Evolutionary conservation across 2,797 vertebrate genomes (phyloP).

Genomic region (Chromobotia macracanthus): DNA sequence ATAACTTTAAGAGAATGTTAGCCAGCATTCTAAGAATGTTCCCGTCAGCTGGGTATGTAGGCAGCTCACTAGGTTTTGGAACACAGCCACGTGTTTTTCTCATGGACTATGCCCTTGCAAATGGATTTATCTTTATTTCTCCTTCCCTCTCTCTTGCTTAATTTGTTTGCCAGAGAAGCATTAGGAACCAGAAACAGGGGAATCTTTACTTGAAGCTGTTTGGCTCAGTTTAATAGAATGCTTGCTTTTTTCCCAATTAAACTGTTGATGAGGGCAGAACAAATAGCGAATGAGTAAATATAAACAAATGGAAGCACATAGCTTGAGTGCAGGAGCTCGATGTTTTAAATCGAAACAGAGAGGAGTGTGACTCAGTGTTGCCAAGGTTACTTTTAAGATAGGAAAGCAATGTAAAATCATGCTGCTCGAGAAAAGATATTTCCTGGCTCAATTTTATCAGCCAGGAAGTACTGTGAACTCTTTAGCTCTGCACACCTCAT

Average conservation of each 20-base stretch:
- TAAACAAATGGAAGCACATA: slow-evolving; percentile 35
- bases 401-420: slow-evolving; percentile 23
- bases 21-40: too few species aligned
- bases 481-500: slow-evolving; percentile 35
- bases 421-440: slow-evolving; percentile 11
- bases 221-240: slow-evolving; percentile 61
- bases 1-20: too few species aligned
- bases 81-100: slow-evolving; percentile 6
- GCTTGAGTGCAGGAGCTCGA: slow-evolving; percentile 38
- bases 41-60: not conserved
- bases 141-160: not conserved
- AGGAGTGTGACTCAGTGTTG: slow-evolving; percentile 15
- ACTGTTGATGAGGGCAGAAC: slow-evolving; percentile 69
- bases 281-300: slow-evolving; percentile 67
- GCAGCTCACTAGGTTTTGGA: slow-evolving; percentile 15
- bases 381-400: slow-evolving; percentile 39
- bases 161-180: slow-evolving; percentile 51
- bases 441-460: slow-evolving; percentile 44
- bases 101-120: slow-evolving; percentile 8
- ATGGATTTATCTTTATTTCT: slow-evolving; percentile 23
- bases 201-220: slow-evolving; percentile 56
- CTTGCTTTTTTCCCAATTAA: slow-evolving; percentile 63
- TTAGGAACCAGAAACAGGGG: slow-evolving; percentile 59
- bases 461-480: slow-evolving; percentile 27
- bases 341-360: slow-evolving; percentile 35